A percentile compares a stretch with the other conserved stretches of the same genome.
phyloP scores from a whole-genome alignment of 2,888 invertebrate genomes.

The Callimorpha dominula region DNA sequence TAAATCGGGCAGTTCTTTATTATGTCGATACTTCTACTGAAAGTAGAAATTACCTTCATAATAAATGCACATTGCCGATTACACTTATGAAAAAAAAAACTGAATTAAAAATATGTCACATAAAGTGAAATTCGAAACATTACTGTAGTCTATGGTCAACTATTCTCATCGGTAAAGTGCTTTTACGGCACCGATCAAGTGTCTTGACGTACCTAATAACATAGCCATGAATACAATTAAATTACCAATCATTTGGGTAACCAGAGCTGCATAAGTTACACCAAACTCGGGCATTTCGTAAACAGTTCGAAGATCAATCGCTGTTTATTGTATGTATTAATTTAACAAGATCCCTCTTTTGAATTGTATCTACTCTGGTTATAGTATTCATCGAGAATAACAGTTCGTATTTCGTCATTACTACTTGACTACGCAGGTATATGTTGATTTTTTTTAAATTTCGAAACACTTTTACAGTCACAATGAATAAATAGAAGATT shows the following conservation, averaged over 20 bases:
- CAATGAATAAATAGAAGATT: background rate
- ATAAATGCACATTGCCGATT: no score
- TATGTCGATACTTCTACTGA: conserved; percentile 2
- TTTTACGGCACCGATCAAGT: conserved; percentile 24
- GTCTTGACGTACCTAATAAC: conserved; percentile 34
- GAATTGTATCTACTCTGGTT: conserved; percentile 27
- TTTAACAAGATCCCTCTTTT: conserved; percentile 54
- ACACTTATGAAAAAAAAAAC: no score
- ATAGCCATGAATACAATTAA: conserved; percentile 42
- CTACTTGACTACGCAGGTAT: background rate
- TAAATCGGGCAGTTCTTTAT: conserved; percentile 21
- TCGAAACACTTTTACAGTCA: background rate
- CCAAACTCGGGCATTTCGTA: conserved; percentile 48
- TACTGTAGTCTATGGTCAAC: conserved; percentile 16
- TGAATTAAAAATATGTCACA: no score
- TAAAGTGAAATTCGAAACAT: background rate
- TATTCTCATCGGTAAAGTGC: conserved; percentile 31
- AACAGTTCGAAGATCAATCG: conserved; percentile 49
- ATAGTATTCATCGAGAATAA: conserved; percentile 19
- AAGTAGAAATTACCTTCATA: background rate
- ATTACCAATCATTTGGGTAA: conserved; percentile 52
- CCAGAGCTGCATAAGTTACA: conserved; percentile 35
- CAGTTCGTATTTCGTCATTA: background rate
- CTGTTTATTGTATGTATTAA: conserved; percentile 50
- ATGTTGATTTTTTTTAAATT: background rate